Base-by-base conservation (phyloP, 1,140 invertebrate genomes). In the Drosophila nannoptera region DNA sequence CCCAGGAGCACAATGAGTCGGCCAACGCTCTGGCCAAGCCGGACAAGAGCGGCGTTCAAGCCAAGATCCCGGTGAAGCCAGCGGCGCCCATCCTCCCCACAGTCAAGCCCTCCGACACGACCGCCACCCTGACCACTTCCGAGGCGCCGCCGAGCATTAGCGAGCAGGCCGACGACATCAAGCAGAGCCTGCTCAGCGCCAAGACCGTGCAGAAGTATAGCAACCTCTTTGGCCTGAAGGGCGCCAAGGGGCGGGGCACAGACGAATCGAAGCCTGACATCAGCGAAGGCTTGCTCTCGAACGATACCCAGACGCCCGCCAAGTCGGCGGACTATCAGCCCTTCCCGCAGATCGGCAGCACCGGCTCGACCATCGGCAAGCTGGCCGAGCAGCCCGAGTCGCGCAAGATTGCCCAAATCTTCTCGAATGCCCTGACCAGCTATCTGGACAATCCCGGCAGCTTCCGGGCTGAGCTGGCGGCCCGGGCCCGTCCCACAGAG, bases 361-460 rank as follows among this genome's bases (percentile, higher is more conserved):
- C 87, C 0, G 87, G 78, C 16, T 75, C 81, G 0, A 83, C 84
- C 1, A 77, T 88, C 14, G 62, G 75, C 0, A 64, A 69, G 0
- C 56, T 91, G 40, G 91, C 91, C 6, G 91, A 91, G 55, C 91
- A 92, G 16, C 93, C 93, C 0, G 93, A 94, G 80, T 92, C 95
- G 0, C 91, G 95, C 45, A 94, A 95, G 89, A 88, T 96, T 2
- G 95, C 95, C 2, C 94, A 95, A 90, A 94, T 96, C 1, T 96
- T 96, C 78, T 95, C 94, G 0, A 93, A 95, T 73, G 95, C 95
- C 0, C 87, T 96, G 5, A 94, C 94, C 1, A 94, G 94, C 4
- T 96, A 96, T 80, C 89, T 96, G 4, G 93, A 96, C 83, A 94
- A 96, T 90, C 95, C 95, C 1, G 92, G 93, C 11, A 93, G 92